These are phyloP conservation scores for Dryobota labecula DNA, from an alignment of 2,888 invertebrate genomes.

Conservation along the genomic window DNA sequence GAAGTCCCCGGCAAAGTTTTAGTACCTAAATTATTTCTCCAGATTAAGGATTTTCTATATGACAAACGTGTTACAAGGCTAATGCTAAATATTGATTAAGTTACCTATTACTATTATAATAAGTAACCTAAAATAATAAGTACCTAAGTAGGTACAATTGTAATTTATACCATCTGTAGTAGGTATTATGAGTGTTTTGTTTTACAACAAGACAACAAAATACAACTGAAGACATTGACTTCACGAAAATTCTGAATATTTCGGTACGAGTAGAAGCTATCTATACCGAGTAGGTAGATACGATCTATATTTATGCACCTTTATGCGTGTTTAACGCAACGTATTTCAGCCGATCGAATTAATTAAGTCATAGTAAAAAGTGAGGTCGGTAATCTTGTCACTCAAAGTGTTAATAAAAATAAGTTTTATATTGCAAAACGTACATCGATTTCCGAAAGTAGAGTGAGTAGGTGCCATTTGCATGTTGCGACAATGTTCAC, in stretches of 20 bases:
- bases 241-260: neutral
- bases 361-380: slow-evolving; percentile 26
- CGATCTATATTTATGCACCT: slow-evolving; percentile 25
- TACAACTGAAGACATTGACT: neutral
- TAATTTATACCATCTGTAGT: neutral
- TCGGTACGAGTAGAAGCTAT: slow-evolving; percentile 1
- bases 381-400: slow-evolving; percentile 27
- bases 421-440: slow-evolving; percentile 45
- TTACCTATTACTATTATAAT: neutral
- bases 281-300: neutral
- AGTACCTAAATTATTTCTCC: neutral
- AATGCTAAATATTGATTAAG: neutral
- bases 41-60: neutral
- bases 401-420: slow-evolving; percentile 32
- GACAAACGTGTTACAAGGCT: neutral
- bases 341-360: slow-evolving; percentile 26
- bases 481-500: slow-evolving; percentile 69
- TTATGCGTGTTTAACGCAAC: slow-evolving; percentile 47
- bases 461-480: slow-evolving; percentile 65
- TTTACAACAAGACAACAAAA: too few species aligned
- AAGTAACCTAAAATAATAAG: too few species aligned
- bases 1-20: neutral
- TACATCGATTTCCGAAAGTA: slow-evolving; percentile 65
- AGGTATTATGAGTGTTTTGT: neutral
- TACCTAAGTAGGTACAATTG: too few species aligned